Evolutionary conservation across 2,888 invertebrate species (phyloP), one percentile per base, ranked within the genome.

Genomic region (Cantharis nigra): DNA sequence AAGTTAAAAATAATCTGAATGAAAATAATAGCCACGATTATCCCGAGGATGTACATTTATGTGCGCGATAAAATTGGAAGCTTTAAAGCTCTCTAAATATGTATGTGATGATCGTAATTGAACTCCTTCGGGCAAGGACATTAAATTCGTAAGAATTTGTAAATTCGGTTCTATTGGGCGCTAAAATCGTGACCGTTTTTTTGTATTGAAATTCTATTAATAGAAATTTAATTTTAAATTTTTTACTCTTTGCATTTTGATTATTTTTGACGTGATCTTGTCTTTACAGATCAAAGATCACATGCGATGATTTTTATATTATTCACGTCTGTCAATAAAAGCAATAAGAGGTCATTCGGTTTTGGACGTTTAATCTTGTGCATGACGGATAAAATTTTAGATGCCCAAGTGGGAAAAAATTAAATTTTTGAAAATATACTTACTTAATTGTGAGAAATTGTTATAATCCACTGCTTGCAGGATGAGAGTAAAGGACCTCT

Each of bases 401-500:
- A 49, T n/a, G 49, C 13, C 33, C 33, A 33, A 33, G 11, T 13
- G 49, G n/a, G 49, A 49, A 49, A n/a, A 49, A 49, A 49, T n/a
- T 5, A 49, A 49, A 49, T n/a, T 49, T 49, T 5, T 13, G 20
- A 65, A 67, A 67, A 67, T 69, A 67, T 69, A 90, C 91, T 93
- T 89, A 94, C 94, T 93, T 86, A 94, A 91, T 85, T 92, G 91
- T 78, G 94, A 92, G 88, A 92, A 92, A 88, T 94, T 93, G 89
- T 91, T 92, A 89, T 95, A 93, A 90, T 97, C 97, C 91, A 95
- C 93, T 81, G 97, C 97, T 90, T 97, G 96, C 85, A 97, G 92
- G 85, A 97, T 96, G 86, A 97, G 91, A 84, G 97, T 97, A 91
- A 97, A 97, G 84, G 97, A 96, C 89, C 96, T 94, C 97, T 95